Evolutionary conservation across 2,888 invertebrate genomes (phyloP).

Genomic region (Biston betularia): DNA sequence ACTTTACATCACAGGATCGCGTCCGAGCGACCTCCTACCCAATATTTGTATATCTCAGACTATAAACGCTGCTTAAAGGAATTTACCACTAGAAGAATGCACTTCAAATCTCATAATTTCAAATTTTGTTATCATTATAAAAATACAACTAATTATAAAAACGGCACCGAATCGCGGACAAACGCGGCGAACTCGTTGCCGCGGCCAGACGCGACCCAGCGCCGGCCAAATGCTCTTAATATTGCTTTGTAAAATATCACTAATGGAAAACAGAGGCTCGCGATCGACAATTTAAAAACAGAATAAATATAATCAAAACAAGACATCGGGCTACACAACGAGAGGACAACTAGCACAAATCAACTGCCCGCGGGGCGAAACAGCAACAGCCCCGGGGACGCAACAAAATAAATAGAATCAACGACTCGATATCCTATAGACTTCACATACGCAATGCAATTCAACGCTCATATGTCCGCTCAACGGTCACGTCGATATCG

Average conservation of each 20-base stretch:
- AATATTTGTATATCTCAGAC: constrained; percentile 71
- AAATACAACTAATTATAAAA: constrained; percentile 81
- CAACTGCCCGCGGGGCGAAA: constrained; percentile 79
- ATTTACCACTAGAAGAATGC: constrained; percentile 85
- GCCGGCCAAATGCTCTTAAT: constrained; percentile 78
- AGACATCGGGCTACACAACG: constrained; percentile 67
- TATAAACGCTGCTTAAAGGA: constrained; percentile 80
- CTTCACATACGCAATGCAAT: neutral
- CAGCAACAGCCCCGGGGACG: constrained; percentile 82
- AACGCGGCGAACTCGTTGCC: neutral
- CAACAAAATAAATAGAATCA: constrained; percentile 81
- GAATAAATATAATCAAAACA: constrained; percentile 83
- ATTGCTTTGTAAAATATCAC: constrained; percentile 86
- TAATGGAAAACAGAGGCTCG: constrained; percentile 84
- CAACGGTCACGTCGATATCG: neutral
- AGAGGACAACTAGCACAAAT: constrained; percentile 78
- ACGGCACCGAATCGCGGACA: constrained; percentile 41
- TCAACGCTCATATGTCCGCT: neutral
- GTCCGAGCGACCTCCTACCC: constrained; percentile 45
- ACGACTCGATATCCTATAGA: constrained; percentile 1
- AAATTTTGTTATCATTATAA: constrained; percentile 78
- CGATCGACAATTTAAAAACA: constrained; percentile 77
- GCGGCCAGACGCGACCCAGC: constrained; percentile 45
- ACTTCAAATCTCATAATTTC: constrained; percentile 84
- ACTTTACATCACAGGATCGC: constrained; percentile 77